These are phyloP conservation scores for Numenius arquata DNA, from an alignment of 2,113 vertebrate species.

Conservation along the genomic window DNA sequence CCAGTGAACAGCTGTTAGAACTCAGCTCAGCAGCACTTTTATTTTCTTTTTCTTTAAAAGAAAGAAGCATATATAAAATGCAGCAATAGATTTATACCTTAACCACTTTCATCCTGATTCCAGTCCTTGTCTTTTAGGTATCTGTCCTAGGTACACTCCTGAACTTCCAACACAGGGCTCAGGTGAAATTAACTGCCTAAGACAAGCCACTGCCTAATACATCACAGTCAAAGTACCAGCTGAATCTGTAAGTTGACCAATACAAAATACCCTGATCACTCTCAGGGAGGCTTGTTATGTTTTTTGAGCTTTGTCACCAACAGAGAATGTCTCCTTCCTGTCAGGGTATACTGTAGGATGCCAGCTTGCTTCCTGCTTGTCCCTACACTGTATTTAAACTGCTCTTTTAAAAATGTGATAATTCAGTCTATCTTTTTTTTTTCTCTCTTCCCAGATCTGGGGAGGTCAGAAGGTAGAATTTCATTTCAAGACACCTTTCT, in stretches of 20 bases:
- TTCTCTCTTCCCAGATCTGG: background rate
- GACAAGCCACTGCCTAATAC: accelerated
- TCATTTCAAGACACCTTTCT: background rate
- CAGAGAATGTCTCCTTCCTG: background rate
- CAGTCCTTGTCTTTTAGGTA: background rate
- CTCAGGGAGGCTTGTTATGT: background rate
- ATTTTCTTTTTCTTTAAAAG: background rate
- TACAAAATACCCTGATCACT: background rate
- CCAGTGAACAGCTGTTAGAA: background rate
- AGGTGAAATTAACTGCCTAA: background rate
- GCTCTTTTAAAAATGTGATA: background rate
- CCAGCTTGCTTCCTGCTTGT: background rate
- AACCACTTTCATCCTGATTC: background rate
- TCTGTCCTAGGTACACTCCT: background rate
- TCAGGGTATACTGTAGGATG: no score
- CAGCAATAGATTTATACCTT: background rate
- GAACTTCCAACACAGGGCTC: background rate
- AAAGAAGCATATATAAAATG: background rate
- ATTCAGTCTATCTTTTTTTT: background rate
- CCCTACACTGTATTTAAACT: accelerated
- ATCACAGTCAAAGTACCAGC: background rate
- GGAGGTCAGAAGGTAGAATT: background rate
- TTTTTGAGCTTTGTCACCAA: background rate
- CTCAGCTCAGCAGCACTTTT: background rate
- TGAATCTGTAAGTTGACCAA: background rate